A percentile compares a stretch with the other conserved stretches of the same genome.
Evolutionary conservation across 1,140 invertebrate species (phyloP).

Genomic region (Meloidogyne floridensis): DNA sequence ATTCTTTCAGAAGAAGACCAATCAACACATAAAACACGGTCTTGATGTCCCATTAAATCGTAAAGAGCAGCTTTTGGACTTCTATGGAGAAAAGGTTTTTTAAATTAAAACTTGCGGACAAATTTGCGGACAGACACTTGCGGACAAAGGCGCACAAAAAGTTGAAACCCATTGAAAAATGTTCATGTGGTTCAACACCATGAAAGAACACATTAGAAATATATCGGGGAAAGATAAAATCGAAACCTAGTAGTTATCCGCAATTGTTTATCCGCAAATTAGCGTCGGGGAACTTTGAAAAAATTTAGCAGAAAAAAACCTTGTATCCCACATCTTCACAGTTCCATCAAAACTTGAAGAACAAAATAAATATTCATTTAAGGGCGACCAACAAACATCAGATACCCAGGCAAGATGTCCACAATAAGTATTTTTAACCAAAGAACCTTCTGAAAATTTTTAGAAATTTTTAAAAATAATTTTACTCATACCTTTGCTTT

Average conservation of each 20-base stretch:
- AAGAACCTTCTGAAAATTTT: constrained; percentile 74
- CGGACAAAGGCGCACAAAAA: no score
- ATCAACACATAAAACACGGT: constrained; percentile 88
- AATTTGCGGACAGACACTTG: background rate
- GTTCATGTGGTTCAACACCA: no score
- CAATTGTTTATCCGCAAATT: no score
- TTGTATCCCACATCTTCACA: constrained; percentile 91
- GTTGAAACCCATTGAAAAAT: no score
- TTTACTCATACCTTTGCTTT: constrained; percentile 69
- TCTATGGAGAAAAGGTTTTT: no score
- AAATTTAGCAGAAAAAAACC: constrained; percentile 68
- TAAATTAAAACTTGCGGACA: no score
- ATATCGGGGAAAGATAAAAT: no score
- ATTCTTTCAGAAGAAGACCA: constrained; percentile 86
- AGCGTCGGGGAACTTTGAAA: no score
- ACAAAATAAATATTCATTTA: constrained; percentile 82
- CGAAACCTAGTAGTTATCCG: no score
- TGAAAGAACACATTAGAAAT: no score
- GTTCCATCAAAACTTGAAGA: constrained; percentile 87
- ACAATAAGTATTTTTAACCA: constrained; percentile 83
- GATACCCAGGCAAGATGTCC: constrained; percentile 91
- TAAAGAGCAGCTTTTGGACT: constrained; percentile 88
- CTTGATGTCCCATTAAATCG: constrained; percentile 87
- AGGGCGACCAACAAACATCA: constrained; percentile 84
- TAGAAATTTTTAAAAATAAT: constrained; percentile 31